Evolutionary conservation across 2,888 invertebrate species (phyloP), one percentile per base, ranked within the genome.

Genomic region (Sclerodermus sp.): DNA sequence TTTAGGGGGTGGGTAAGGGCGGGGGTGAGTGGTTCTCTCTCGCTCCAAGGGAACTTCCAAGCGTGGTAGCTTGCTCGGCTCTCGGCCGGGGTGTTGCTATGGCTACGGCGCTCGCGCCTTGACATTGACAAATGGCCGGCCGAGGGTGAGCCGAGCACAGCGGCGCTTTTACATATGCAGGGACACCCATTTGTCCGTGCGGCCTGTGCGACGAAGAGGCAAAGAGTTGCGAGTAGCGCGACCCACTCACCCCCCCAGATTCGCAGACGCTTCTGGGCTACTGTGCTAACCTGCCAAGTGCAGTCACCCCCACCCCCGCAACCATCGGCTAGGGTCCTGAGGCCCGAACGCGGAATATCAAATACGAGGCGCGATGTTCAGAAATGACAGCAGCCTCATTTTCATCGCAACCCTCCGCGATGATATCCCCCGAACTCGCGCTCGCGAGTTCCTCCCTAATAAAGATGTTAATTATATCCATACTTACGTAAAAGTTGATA

Each of bases 101-200:
- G 75, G 69, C 57, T 74, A 76, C 77, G 70, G 77, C 75, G 77
- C 77, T 76, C 76, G 77, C 76, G 77, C 77, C 77, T 77, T 76
- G 77, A 77, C 77, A 77, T 76, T 77, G 77, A 77, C 77, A 77
- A 77, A 77, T 77, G 76, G 76, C 74, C 63, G 73, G 73, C 67
- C 71, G 71, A 76, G 77, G 77, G 77, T 74, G 75, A 74, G 69
- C 70, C 70, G 74, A 77, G 72, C 73, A 75, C 76, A 77, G 73
- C 73, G 76, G 70, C 69, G 74, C 77, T 77, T 77, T 77, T 77
- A 77, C 77, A 77, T 77, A 77, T 77, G 77, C 77, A 76, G 74
- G 74, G 77, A 77, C 77, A 77, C 76, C 77, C 77, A 77, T 77
- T 77, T 77, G 77, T 77, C 76, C 73, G 72, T 70, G 67, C 67